Percentiles rank a stretch among this genome's conserved stretches.
These are phyloP conservation scores for Cisticola juncidis DNA, from an alignment of 2,113 vertebrate species.

Conservation along the genomic window DNA sequence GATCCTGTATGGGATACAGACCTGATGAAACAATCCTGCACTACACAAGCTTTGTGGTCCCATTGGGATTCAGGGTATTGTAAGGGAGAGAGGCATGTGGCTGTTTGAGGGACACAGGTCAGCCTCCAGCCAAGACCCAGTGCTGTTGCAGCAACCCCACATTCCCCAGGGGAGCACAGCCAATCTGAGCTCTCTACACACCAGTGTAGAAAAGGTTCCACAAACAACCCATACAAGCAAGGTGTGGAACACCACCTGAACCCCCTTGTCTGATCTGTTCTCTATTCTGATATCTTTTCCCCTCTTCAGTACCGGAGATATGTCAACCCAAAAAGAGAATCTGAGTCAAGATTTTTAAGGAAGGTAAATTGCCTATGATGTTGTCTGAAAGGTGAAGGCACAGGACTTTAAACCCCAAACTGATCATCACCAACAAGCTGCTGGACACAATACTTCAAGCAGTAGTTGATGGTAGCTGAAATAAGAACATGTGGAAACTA, in stretches of 20 bases:
- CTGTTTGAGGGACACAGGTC: background rate
- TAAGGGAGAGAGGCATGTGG: accelerated
- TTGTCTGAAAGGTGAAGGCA: background rate
- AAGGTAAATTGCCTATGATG: background rate
- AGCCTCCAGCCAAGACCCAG: background rate
- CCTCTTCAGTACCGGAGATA: accelerated
- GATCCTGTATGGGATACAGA: background rate
- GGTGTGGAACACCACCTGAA: background rate
- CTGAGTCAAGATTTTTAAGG: background rate
- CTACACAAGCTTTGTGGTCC: accelerated
- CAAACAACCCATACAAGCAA: background rate
- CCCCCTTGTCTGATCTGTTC: background rate
- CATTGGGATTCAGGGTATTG: background rate
- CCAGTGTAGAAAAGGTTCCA: background rate
- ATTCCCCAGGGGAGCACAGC: background rate
- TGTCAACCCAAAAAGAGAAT: background rate
- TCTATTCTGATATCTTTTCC: background rate
- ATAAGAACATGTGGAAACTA: background rate
- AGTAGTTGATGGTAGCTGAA: background rate
- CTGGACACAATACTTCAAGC: background rate
- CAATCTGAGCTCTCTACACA: background rate
- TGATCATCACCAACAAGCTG: background rate
- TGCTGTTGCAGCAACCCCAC: background rate
- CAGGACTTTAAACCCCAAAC: background rate
- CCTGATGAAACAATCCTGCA: background rate